phyloP scores from a whole-genome alignment of 2,113 vertebrate genomes.

The Rhizomys pruinosus region DNA sequence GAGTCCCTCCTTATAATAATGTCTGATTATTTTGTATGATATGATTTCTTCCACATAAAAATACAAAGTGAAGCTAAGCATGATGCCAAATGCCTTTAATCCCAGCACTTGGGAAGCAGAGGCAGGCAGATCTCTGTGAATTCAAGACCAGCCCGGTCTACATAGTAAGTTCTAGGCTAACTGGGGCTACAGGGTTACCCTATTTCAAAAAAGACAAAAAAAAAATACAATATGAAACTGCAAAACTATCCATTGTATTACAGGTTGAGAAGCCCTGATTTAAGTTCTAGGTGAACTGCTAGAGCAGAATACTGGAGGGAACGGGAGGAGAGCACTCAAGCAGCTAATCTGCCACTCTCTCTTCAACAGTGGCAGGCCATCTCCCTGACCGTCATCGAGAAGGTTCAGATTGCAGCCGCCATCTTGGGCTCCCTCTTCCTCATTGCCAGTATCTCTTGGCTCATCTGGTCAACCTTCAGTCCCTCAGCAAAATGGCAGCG shows the following conservation, averaged over 20 bases:
- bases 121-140: too few relatives aligned
- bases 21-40: neutral
- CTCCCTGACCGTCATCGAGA: constrained; percentile 99
- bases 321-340: neutral
- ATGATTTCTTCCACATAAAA: neutral
- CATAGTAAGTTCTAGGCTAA: too few relatives aligned
- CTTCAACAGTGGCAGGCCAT: constrained; percentile 97
- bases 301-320: neutral
- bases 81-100: too few relatives aligned
- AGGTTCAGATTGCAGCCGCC: constrained; percentile 98
- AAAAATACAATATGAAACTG: neutral
- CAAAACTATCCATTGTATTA: neutral
- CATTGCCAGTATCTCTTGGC: constrained; percentile 99
- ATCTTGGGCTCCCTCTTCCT: constrained; percentile 98
- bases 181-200: too few relatives aligned
- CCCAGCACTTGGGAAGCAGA: too few relatives aligned
- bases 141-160: too few relatives aligned
- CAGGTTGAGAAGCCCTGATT: neutral
- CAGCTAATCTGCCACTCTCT: constrained; percentile 32
- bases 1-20: neutral
- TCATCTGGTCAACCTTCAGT: constrained; percentile 99
- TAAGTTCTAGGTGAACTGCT: neutral
- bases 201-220: too few relatives aligned
- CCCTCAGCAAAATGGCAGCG: constrained; percentile 99
- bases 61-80: too few relatives aligned